Conservation (phyloP, 2,797 vertebrate species). For the Acropternis orthonyx region DNA sequence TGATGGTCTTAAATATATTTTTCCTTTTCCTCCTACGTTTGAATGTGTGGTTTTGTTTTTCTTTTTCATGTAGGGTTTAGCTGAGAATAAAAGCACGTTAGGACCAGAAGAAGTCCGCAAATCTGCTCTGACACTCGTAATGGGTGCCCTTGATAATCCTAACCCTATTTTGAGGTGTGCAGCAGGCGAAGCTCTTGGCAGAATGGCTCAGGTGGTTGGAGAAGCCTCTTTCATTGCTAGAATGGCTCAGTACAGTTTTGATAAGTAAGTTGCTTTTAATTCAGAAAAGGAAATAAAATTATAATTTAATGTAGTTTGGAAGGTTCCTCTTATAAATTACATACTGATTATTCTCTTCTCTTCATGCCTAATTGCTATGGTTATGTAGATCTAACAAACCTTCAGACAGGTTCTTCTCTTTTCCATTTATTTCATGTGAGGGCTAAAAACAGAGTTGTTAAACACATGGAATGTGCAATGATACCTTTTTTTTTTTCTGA, state of each 20-base stretch:
- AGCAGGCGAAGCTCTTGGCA: constrained; percentile 95
- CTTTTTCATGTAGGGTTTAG: constrained; percentile 84
- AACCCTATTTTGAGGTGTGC: constrained; percentile 97
- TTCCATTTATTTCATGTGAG: background rate
- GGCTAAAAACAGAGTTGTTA: background rate
- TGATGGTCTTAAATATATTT: background rate
- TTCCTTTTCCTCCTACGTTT: background rate
- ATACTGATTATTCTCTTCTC: background rate
- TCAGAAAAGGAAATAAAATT: background rate
- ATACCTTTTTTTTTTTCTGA: background rate
- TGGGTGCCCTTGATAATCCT: constrained; percentile 97
- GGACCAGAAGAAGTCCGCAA: constrained; percentile 98
- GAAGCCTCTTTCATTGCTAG: constrained; percentile 97
- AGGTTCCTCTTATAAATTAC: background rate
- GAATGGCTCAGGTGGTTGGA: constrained; percentile 98
- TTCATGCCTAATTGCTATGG: background rate
- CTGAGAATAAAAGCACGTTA: constrained; percentile 96
- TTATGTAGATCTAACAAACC: background rate
- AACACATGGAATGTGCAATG: background rate
- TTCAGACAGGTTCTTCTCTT: background rate
- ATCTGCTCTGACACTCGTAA: constrained; percentile 93
- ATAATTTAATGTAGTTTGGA: background rate
- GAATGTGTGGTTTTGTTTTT: background rate
- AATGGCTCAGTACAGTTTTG: constrained; percentile 98
- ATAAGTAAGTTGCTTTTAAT: constrained; percentile 86